These are phyloP conservation scores for Psylliodes chrysocephalus DNA, from an alignment of 2,888 invertebrate species.

Conservation along the genomic window DNA sequence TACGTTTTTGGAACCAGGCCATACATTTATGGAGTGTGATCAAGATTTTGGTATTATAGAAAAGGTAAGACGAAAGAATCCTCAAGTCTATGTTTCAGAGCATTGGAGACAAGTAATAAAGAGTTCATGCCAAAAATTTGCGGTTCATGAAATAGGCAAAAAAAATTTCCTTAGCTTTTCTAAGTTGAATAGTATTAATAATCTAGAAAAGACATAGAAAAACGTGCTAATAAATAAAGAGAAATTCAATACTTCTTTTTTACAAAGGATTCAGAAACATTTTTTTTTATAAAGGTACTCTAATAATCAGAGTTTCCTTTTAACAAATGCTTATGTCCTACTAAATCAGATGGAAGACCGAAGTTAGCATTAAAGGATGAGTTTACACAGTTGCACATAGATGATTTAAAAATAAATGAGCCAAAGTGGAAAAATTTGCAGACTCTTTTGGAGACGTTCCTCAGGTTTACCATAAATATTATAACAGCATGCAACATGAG, in stretches of 20 bases:
- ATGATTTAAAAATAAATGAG: too few relatives aligned
- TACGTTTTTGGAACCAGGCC: constrained; percentile 1
- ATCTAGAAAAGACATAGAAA: too few relatives aligned
- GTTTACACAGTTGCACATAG: not conserved
- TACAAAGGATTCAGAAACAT: not conserved
- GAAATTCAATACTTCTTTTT: constrained; percentile 1
- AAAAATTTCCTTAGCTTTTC: too few relatives aligned
- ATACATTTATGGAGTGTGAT: too few relatives aligned
- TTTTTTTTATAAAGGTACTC: not conserved
- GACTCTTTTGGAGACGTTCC: constrained; percentile 3
- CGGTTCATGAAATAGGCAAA: not conserved
- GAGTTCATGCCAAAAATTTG: too few relatives aligned
- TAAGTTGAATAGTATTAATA: not conserved
- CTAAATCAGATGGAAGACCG: too few relatives aligned
- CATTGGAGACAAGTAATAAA: not conserved
- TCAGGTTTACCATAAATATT: not conserved
- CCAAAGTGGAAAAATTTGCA: too few relatives aligned
- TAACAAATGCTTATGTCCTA: not conserved
- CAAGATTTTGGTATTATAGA: too few relatives aligned
- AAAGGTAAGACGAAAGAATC: not conserved
- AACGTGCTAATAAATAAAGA: constrained; percentile 4
- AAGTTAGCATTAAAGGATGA: not conserved
- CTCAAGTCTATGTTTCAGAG: not conserved
- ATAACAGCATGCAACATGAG: too few relatives aligned
- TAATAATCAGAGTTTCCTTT: not conserved